Conservation (phyloP, 2,113 vertebrate species). For the Pseudorectes ferrugineus region DNA sequence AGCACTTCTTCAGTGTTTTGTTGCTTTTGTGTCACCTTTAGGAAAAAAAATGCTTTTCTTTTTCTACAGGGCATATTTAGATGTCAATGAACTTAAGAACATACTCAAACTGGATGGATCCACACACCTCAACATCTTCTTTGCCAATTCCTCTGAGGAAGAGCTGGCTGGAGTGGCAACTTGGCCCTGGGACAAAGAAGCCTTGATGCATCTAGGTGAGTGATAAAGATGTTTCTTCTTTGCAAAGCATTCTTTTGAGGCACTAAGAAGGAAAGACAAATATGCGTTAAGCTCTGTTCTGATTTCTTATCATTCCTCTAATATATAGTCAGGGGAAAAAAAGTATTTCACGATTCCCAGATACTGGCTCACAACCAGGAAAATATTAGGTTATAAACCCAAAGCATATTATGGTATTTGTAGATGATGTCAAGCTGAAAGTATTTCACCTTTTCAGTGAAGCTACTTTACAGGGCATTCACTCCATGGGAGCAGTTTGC, state of each 20-base stretch:
- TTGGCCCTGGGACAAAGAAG: slow-evolving; percentile 99
- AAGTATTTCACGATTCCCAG: slow-evolving; percentile 67
- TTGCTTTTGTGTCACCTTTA: background rate
- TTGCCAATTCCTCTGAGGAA: slow-evolving; percentile 97
- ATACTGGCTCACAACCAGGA: slow-evolving; percentile 70
- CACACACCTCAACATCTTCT: slow-evolving; percentile 97
- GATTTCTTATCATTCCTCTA: slow-evolving; percentile 47
- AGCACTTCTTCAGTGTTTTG: background rate
- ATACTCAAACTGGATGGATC: slow-evolving; percentile 90
- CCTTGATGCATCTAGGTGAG: slow-evolving; percentile 93
- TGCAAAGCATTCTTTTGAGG: slow-evolving; percentile 37
- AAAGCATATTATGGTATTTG: slow-evolving; percentile 75
- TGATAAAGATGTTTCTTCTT: slow-evolving; percentile 38
- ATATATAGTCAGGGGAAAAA: slow-evolving; percentile 62
- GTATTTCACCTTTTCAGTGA: slow-evolving; percentile 75
- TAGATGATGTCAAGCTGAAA: slow-evolving; percentile 73
- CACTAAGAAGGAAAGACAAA: slow-evolving; percentile 41
- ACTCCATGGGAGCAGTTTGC: slow-evolving; percentile 8
- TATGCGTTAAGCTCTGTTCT: slow-evolving; percentile 4
- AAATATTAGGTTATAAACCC: slow-evolving; percentile 75
- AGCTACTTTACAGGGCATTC: slow-evolving; percentile 63
- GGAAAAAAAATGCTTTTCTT: slow-evolving; percentile 13
- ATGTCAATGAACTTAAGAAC: slow-evolving; percentile 96
- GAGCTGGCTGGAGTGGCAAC: slow-evolving; percentile 95
- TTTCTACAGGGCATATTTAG: slow-evolving; percentile 89